Evolutionary conservation across 2,888 invertebrate species (phyloP), one percentile per base, ranked within the genome.

Genomic region (Piscicola geometra): DNA sequence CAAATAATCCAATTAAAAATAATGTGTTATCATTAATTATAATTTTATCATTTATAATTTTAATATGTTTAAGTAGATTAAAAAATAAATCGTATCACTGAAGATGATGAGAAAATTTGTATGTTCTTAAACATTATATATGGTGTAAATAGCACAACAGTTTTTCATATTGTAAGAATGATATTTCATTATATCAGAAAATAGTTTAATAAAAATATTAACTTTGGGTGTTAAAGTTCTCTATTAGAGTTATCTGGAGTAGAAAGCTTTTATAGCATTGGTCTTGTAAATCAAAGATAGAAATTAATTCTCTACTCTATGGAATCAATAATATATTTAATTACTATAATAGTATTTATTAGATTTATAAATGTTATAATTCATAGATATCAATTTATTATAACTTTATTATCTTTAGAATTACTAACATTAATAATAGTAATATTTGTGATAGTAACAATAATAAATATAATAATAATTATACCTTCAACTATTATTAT

Each of bases 201-300:
- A 50, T 80, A 79, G 71, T 78, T 79, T 80, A 79, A 77, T 56
- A 28, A 79, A 77, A 79, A 79, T 71, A 73, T 56, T 77, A 75
- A 67, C 77, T 78, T 80, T 79, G 79, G 80, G 76, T 77, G 77
- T 76, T 74, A 77, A 71, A 36, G 75, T 76, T 80, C 78, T 47
- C 25, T 47, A 76, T 52, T 50, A 77, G 50, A 41, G 69, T 68
- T 50, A 50, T 41, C 25, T 60, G n/a, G 75, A 64, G 18, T 68
- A 50, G 52, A 77, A 76, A 77, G 74, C 75, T 67, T 77, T 77
- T 75, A n/a, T 75, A 78, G 78, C 78, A 68, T 77, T 77, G 80
- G 78, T 80, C 79, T 81, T 81, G 80, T 80, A 81, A 81, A 78
- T 71, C 81, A 76, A 78, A 79, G 70, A 76, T 75, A 66, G 78